These are phyloP conservation scores for Corythoichthys intestinalis DNA, from an alignment of 2,113 vertebrate genomes.

Conservation along the genomic window DNA sequence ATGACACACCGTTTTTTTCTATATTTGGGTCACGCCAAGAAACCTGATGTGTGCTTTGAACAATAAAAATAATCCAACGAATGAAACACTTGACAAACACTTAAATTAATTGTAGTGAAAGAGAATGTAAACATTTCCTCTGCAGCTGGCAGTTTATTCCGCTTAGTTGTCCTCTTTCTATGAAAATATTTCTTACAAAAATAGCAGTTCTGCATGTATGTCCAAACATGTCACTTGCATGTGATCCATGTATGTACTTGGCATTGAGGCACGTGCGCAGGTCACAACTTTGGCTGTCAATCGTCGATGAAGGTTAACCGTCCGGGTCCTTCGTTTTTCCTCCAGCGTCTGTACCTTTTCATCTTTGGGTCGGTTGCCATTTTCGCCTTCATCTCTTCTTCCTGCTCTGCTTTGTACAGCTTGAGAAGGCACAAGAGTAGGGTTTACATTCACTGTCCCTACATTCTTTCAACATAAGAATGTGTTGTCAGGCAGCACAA, in stretches of 20 bases:
- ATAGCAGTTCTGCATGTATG: conserved; percentile 19
- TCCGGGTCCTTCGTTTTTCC: conserved; percentile 93
- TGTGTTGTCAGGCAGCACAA: too few relatives aligned
- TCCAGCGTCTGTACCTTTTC: conserved; percentile 97
- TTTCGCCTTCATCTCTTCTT: conserved; percentile 93
- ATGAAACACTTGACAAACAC: not conserved
- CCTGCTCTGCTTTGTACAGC: conserved; percentile 86
- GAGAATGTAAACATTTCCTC: conserved; percentile 14
- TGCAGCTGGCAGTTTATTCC: conserved; percentile 31
- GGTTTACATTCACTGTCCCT: not conserved
- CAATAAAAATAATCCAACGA: not conserved
- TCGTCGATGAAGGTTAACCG: conserved; percentile 90
- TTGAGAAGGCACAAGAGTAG: conserved; percentile 36
- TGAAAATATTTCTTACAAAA: conserved; percentile 49
- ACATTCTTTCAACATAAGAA: too few relatives aligned
- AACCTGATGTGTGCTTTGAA: not conserved
- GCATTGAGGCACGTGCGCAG: conserved; percentile 38
- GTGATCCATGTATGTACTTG: conserved; percentile 12
- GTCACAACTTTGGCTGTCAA: conserved; percentile 52
- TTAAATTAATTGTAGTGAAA: not conserved
- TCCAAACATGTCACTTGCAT: conserved; percentile 13
- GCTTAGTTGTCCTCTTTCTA: conserved; percentile 7
- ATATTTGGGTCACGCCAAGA: not conserved
- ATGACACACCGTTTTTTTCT: too few relatives aligned
- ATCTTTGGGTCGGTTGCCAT: conserved; percentile 90